These are phyloP conservation scores for Ailuropoda melanoleuca DNA, from an alignment of 2,113 vertebrate genomes.

Conservation along the genomic window DNA sequence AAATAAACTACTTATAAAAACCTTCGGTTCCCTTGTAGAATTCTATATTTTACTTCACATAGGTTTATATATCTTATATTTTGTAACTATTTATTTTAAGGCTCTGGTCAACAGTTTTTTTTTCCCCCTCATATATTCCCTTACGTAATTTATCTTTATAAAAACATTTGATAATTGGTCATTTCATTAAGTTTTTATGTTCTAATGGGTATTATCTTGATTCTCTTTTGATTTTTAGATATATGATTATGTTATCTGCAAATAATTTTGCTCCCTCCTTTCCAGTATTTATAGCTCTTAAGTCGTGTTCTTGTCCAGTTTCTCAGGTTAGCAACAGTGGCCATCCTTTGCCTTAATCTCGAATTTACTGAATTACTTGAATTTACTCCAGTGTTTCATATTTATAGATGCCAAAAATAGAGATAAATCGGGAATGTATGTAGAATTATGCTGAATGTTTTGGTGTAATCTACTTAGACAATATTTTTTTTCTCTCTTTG, in stretches of 20 bases:
- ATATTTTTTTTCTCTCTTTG: not conserved
- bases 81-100: conserved; percentile 3
- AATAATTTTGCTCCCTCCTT: not conserved
- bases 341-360: not conserved
- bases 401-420: not conserved
- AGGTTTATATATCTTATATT: not conserved
- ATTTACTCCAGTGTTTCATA: not conserved
- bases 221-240: not conserved
- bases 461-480: not conserved
- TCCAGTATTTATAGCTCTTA: not conserved
- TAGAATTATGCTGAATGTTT: not conserved
- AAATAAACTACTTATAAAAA: not conserved
- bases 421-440: not conserved
- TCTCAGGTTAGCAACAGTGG: not conserved
- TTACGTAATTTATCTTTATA: not conserved
- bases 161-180: not conserved
- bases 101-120: not conserved
- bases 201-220: not conserved
- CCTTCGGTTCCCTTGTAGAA: not conserved
- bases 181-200: not conserved
- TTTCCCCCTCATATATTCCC: not conserved
- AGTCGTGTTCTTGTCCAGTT: not conserved
- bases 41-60: not conserved
- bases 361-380: not conserved
- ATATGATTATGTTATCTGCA: not conserved